These are phyloP conservation scores for Panthera leo DNA, from an alignment of 2,113 vertebrate species.

Conservation along the genomic window DNA sequence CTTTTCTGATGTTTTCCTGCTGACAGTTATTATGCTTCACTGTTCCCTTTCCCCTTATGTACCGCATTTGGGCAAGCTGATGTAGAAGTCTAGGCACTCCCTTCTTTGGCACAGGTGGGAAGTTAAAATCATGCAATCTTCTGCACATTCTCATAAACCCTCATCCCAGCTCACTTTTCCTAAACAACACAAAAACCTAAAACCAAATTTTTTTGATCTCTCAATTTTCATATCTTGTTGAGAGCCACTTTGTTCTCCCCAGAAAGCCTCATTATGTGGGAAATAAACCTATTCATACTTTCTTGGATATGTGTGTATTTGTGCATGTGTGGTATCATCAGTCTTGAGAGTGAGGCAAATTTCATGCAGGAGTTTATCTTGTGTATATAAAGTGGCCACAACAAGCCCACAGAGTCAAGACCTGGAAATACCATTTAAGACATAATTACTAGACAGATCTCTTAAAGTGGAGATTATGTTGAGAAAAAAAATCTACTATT, in stretches of 20 bases:
- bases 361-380: background rate
- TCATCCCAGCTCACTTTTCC: background rate
- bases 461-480: background rate
- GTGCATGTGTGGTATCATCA: background rate
- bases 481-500: background rate
- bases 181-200: background rate
- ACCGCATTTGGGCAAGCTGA: background rate
- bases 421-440: background rate
- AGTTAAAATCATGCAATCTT: background rate
- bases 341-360: background rate
- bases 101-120: background rate
- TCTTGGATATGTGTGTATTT: background rate
- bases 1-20: background rate
- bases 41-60: background rate
- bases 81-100: background rate
- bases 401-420: background rate
- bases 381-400: background rate
- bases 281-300: background rate
- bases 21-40: background rate
- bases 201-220: background rate
- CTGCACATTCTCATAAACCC: background rate
- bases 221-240: background rate
- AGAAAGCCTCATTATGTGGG: background rate
- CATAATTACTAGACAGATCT: background rate
- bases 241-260: rapidly evolving